Evolutionary conservation across 2,113 vertebrate species (phyloP).

Genomic region (Catagonus wagneri): DNA sequence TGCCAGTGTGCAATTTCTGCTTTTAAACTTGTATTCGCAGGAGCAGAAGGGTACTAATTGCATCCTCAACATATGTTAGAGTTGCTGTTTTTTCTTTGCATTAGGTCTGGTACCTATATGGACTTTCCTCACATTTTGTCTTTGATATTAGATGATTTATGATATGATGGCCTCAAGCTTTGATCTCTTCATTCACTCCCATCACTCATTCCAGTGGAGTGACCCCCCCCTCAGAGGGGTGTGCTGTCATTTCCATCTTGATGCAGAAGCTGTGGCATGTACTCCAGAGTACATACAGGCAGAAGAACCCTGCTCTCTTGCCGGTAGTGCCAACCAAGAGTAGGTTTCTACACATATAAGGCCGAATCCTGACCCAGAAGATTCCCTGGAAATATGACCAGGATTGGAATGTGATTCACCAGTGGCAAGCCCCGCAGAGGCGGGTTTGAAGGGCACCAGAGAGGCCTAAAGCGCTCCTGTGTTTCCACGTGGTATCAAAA

Average conservation of each 20-base stretch:
- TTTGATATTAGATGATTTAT: conserved; percentile 21
- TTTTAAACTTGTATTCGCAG: conserved; percentile 15
- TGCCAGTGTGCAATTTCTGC: not conserved
- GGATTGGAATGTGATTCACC: not conserved
- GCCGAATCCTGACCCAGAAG: not conserved
- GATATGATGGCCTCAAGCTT: not conserved
- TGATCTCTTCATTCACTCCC: not conserved
- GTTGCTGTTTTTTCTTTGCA: conserved; percentile 15
- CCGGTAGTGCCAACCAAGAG: not conserved
- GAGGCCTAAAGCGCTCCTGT: not conserved
- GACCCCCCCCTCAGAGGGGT: not conserved
- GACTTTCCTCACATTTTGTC: not conserved
- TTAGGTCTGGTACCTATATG: not conserved
- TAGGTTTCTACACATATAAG: not conserved
- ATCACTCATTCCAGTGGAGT: not conserved
- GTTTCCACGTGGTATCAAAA: conserved; percentile 1
- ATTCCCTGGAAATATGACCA: not conserved
- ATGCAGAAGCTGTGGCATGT: not conserved
- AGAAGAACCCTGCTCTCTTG: not conserved
- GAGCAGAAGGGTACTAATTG: not conserved
- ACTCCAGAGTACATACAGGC: not conserved
- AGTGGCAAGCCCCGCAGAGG: not conserved
- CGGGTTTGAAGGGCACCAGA: not conserved
- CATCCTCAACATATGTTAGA: not conserved
- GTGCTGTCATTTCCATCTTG: not conserved